Base-by-base conservation (phyloP, 1,140 invertebrate species). In the Harlomillsia oculata region DNA sequence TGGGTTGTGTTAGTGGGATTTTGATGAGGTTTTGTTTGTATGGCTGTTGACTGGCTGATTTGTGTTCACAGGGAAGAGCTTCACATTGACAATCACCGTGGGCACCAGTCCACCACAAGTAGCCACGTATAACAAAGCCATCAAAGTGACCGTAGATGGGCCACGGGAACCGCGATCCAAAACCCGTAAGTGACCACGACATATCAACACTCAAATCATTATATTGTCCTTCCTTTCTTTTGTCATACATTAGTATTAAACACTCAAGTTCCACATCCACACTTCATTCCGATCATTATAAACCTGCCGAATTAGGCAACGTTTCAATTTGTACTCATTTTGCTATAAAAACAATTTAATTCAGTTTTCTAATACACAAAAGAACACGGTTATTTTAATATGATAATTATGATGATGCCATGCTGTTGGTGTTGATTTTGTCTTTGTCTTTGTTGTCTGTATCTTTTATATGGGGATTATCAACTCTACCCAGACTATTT, bases 111-210 rank as follows among this genome's bases (percentile, higher is more conserved):
- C 81, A 30, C 75, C 76, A 9, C 75, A 81, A 66, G 72, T 83
- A 5, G 74, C 77, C 18, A 75, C 78, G 5, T 81, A 81, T 65
- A 71, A 69, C 45, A 81, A 82, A 60, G 79, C 79, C 25, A 82
- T 82, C 64, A 82, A 82, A 70, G 78, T 81, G 20, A 99, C 95
- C 28, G 95, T 99, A 25, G 95, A 98, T 72, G 95, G 95, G 66
- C 95, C 95, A 1, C 72, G 95, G 67, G 95, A 98, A 72, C 93
- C 94, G 1, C 77, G 95, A 70, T 94, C 89, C 54, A 97, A 97
- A 80, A 89, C 88, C 71, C 88, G 92, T 95, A 84, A 93, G 89
- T 87, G n/a, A n/a, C n/a, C n/a, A n/a, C n/a, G n/a, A n/a, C n/a
- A n/a, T n/a, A n/a, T n/a, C n/a, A n/a, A n/a, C n/a, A n/a, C n/a